Conservation (phyloP, 53 echinoderm and acorn worm genomes). For the Holothuria leucospilota region DNA sequence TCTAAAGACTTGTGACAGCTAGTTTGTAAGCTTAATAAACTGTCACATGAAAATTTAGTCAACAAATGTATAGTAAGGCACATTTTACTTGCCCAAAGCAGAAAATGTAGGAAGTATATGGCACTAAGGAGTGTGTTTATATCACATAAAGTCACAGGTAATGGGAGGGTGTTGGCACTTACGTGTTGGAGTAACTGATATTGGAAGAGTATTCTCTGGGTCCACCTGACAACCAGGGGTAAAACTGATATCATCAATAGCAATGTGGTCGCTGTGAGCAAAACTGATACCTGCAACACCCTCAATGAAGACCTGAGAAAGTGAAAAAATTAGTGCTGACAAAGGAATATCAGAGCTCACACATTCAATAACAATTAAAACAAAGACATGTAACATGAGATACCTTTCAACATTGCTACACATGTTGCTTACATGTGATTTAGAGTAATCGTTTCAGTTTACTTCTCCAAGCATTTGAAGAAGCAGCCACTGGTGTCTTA, state of each 20-base stretch:
- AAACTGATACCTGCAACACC: constrained; percentile 64
- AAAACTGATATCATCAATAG: constrained; percentile 87
- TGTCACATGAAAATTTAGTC: too few relatives aligned
- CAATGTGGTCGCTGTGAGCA: constrained; percentile 62
- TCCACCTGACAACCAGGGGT: constrained; percentile 76
- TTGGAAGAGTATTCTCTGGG: constrained; percentile 85
- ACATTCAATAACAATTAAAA: background rate
- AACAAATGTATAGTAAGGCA: too few relatives aligned
- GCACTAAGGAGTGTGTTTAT: too few relatives aligned
- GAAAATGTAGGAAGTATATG: too few relatives aligned
- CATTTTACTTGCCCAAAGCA: too few relatives aligned
- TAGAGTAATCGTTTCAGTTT: too few relatives aligned
- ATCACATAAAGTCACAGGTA: too few relatives aligned
- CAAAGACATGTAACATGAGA: background rate
- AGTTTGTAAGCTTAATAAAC: too few relatives aligned
- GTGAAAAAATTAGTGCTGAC: background rate
- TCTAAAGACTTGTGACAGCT: too few relatives aligned
- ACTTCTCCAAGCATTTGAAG: too few relatives aligned
- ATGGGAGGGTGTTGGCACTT: constrained; percentile 28
- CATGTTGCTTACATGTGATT: too few relatives aligned
- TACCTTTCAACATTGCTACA: background rate
- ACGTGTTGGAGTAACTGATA: constrained; percentile 83
- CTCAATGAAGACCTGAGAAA: constrained; percentile 74
- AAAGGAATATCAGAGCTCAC: background rate
- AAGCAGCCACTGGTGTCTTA: background rate